Base-by-base conservation (phyloP, 1,140 invertebrate genomes). In the Oscheius sp. region DNA sequence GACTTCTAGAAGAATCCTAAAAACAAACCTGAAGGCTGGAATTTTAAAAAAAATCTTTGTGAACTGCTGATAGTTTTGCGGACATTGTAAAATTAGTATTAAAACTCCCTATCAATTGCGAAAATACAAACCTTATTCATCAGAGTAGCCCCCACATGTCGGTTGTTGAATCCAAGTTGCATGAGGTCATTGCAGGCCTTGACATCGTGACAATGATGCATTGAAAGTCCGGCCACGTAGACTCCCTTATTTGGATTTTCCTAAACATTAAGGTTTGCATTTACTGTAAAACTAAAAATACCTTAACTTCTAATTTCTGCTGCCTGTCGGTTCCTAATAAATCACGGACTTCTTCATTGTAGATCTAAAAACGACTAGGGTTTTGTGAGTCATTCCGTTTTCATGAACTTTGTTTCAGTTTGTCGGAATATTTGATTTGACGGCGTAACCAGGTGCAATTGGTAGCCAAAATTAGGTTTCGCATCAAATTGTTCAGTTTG, bases 271-370 rank as follows among this genome's bases (percentile, higher is more conserved):
- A 10, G 10, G n/a, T n/a, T 42, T 10, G 38, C n/a, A 26, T 18
- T 7, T 26, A 62, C 20, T 31, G 23, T 26, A 29, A n/a, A n/a
- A n/a, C 38, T 10, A 18, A 18, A 64, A 15, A 4, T 28, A 52
- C 64, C 82, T 93, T 92, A 3, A 93, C 85, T 23, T 90, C 89
- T n/a, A 92, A 82, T 78, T 89, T 90, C 61, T 87, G 86, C 82
- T 90, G 90, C 13, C 82, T 84, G 79, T 91, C 88, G 45, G 89
- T 87, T 2, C 91, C 90, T 7, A 99, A 86, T 55, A 99, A 87
- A 87, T 99, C 96, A 38, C 93, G 77, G 78, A 90, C 86, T 77
- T 89, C 88, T 83, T 84, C 94, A 85, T 97, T 93, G 82, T 97
- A 97, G 71, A 97, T 93, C 82, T 83, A 55, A 70, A 65, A 20